These are phyloP conservation scores for Aspidiotus rigidus DNA, from an alignment of 2,888 invertebrate species.

Conservation along the genomic window DNA sequence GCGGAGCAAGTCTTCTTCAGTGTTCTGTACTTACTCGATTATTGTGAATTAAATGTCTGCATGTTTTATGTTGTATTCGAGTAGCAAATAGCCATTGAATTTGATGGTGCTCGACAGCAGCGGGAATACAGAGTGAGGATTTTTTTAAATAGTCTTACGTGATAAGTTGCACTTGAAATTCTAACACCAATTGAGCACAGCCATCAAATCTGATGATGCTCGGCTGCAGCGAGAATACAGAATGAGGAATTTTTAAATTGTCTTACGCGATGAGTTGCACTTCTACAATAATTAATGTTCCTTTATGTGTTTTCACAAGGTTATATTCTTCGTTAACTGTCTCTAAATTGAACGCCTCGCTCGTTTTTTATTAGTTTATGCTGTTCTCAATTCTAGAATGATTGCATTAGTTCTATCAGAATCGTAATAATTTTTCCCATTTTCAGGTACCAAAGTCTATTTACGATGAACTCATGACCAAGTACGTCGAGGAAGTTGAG, in stretches of 20 bases:
- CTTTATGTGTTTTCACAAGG: not conserved
- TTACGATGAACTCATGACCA: not conserved
- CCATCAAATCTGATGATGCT: not conserved
- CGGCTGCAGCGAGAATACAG: not conserved
- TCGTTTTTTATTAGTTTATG: not conserved
- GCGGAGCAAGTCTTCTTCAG: not conserved
- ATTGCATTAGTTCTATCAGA: not conserved
- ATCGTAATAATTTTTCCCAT: not conserved
- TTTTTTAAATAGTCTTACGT: not conserved
- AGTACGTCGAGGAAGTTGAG: not conserved
- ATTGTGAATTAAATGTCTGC: not conserved
- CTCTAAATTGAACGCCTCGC: not conserved
- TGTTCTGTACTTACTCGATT: not conserved
- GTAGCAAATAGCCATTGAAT: not conserved
- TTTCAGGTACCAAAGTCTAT: not conserved
- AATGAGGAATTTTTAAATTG: not conserved
- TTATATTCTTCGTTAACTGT: not conserved
- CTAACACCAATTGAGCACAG: not conserved
- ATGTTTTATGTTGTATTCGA: not conserved
- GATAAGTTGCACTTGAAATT: conserved; percentile 1
- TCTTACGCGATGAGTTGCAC: not conserved
- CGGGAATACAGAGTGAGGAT: not conserved
- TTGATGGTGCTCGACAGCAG: not conserved
- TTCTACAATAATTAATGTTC: not conserved
- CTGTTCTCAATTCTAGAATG: not conserved